Conservation (phyloP, 2,888 invertebrate species). For the Laspeyria flexula region DNA sequence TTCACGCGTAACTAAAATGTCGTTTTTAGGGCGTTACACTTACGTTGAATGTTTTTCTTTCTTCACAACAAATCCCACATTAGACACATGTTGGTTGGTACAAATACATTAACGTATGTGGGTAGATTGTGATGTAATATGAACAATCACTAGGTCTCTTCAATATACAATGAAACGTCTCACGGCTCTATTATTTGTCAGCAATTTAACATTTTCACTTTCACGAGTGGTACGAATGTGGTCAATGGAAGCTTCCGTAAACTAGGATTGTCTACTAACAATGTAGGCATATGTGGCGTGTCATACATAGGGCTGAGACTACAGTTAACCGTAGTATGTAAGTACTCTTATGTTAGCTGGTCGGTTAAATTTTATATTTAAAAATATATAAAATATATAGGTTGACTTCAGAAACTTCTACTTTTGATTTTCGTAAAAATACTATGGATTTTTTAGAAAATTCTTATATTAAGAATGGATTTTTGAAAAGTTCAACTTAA, state of each 20-base stretch:
- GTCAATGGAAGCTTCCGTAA: conserved; percentile 55
- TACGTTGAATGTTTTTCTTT: conserved; percentile 1
- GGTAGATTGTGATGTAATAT: conserved; percentile 53
- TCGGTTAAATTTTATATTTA: too few relatives aligned
- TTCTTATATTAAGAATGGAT: too few relatives aligned
- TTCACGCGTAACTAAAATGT: too few relatives aligned
- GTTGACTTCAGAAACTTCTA: too few relatives aligned
- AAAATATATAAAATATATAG: too few relatives aligned
- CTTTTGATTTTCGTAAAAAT: too few relatives aligned
- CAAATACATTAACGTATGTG: conserved; percentile 39
- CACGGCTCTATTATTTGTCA: conserved; percentile 68
- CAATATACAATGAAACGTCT: conserved; percentile 64
- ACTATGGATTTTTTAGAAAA: too few relatives aligned
- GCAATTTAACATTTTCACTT: conserved; percentile 75
- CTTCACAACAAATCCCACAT: conserved; percentile 16
- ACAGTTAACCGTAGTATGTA: too few relatives aligned
- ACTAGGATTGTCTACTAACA: conserved; percentile 44
- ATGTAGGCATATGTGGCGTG: conserved; percentile 32
- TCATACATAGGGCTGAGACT: too few relatives aligned
- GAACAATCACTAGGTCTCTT: conserved; percentile 47
- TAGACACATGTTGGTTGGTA: conserved; percentile 21
- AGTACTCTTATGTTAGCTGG: too few relatives aligned
- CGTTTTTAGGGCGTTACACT: background rate
- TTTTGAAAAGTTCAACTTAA: too few relatives aligned
- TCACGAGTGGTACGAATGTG: conserved; percentile 56